Evolutionary conservation across 1,140 invertebrate genomes (phyloP), one percentile per base, ranked within the genome.

Genomic region (Marisa cornuarietis): DNA sequence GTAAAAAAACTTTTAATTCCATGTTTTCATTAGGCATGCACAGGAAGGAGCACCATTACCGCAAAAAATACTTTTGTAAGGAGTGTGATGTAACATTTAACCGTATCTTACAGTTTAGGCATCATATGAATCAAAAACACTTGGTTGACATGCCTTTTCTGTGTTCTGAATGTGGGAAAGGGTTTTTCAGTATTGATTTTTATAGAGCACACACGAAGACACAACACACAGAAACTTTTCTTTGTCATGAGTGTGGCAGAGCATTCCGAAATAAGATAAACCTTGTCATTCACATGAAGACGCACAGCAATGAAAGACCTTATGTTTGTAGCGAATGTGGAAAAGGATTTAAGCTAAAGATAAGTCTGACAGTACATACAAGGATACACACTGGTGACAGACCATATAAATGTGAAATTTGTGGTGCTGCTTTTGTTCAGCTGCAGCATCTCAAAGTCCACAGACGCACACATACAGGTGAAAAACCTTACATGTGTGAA

Each of bases 241-340:
- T 42, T 42, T 42, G 31, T 42, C 31, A 42, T 42, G 31, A 42
- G 31, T 96, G 96, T 88, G 93, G 94, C 75, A 96, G 95, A 92
- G 95, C 92, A 85, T 96, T 96, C 89, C 92, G 95, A 83, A 96
- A 96, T 86, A 24, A 26, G 6, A 58, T 66, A 13, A 78, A 75
- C 42, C 76, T 84, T n/a, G 68, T 76, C 22, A 62, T 72, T 51
- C 83, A 83, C 72, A 65, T 20, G 26, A 73, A 74, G 11, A 75
- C 77, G 6, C 81, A 84, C 62, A 81, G 95, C 0, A 96, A 96
- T 4, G 97, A 98, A 89, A 98, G 97, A 91, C 96, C 96, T 88
- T 98, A 98, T 91, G 94, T 93, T 1, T 98, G 97, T 87, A 88
- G 91, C 10, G 93, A 95, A n/a, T 98, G 97, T 87, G 93, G 94